These are phyloP conservation scores for Cheilosia variabilis DNA, from an alignment of 2,888 invertebrate genomes.

Conservation along the genomic window DNA sequence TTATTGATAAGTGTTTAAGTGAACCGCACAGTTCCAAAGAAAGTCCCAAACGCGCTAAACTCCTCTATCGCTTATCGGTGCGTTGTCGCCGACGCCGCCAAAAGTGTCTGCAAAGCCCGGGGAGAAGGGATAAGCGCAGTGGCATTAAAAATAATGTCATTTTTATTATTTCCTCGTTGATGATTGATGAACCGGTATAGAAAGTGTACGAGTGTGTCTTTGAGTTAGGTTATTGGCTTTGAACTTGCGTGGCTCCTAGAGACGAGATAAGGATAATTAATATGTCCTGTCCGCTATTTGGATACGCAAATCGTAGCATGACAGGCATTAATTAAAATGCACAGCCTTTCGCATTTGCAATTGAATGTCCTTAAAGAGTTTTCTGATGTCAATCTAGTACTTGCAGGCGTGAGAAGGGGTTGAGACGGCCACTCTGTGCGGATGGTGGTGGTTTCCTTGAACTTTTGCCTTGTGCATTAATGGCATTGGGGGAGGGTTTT, in stretches of 20 bases:
- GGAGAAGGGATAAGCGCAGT: conserved; percentile 1
- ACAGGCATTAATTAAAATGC: conserved; percentile 44
- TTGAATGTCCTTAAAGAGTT: conserved; percentile 26
- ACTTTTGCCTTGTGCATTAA: conserved; percentile 31
- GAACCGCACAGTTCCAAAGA: conserved; percentile 8
- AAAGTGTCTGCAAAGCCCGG: conserved; percentile 6
- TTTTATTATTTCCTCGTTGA: conserved; percentile 12
- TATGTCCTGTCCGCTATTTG: not conserved
- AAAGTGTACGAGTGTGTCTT: not conserved
- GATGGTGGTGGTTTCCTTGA: conserved; percentile 28
- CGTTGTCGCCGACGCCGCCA: not conserved
- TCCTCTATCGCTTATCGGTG: conserved; percentile 10
- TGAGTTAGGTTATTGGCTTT: conserved; percentile 20
- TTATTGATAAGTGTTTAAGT: conserved; percentile 25
- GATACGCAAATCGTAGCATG: conserved; percentile 31
- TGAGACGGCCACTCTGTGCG: not conserved
- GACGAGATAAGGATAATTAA: conserved; percentile 41
- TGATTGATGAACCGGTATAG: conserved; percentile 36
- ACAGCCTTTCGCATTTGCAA: conserved; percentile 28
- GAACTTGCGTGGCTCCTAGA: conserved; percentile 20
- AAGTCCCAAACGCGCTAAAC: conserved; percentile 7
- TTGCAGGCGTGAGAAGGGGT: not conserved
- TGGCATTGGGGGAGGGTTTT: not conserved
- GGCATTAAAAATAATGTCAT: conserved; percentile 18
- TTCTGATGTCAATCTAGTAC: conserved; percentile 5